Conservation (phyloP, 2,797 vertebrate species). For the Sebastes cheni region DNA sequence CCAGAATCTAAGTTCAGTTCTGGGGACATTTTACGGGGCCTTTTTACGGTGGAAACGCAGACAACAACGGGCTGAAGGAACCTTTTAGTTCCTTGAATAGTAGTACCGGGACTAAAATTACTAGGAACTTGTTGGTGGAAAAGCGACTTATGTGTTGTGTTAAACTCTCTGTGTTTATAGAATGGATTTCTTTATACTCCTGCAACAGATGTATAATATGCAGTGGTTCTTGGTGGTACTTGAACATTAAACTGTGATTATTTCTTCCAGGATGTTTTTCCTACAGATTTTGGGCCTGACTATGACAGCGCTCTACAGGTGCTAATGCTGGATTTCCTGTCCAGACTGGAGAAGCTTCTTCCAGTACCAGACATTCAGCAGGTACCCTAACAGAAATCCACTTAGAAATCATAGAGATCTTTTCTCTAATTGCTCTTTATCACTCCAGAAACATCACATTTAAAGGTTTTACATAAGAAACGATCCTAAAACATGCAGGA, state of each 20-base stretch:
- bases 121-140: no score
- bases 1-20: no score
- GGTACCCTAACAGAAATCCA: constrained; percentile 58
- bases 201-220: neutral
- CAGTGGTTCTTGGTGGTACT: neutral
- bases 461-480: neutral
- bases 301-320: constrained; percentile 83
- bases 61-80: no score
- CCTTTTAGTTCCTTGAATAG: no score
- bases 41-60: no score
- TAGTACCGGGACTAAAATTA: no score
- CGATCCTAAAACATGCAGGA: no score
- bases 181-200: neutral
- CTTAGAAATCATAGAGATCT: neutral
- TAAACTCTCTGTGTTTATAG: neutral
- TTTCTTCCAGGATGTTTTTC: constrained; percentile 78
- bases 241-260: neutral
- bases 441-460: neutral
- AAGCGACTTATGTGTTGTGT: accelerated
- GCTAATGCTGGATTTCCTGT: constrained; percentile 84
- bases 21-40: no score
- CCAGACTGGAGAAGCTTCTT: constrained; percentile 82
- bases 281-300: constrained; percentile 81
- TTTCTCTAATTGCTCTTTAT: neutral
- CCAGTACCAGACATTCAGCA: constrained; percentile 77